Conservation (phyloP, 2,888 invertebrate species). For the Campoletis raptor region DNA sequence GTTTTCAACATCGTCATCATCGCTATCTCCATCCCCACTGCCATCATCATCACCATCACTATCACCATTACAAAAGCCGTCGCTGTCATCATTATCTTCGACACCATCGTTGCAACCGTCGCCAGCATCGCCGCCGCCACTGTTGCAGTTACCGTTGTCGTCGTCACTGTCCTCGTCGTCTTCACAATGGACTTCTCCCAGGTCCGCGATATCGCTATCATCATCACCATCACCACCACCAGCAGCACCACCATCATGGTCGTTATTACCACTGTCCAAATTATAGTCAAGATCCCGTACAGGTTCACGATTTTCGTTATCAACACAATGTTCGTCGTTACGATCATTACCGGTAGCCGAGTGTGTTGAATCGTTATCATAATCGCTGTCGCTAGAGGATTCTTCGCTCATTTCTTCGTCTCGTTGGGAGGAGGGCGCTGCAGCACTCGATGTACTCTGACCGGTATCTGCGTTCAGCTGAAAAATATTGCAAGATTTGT, state of each 20-base stretch:
- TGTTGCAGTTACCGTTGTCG: too few relatives aligned
- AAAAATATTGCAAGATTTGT: background rate
- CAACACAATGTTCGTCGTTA: background rate
- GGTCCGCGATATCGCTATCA: background rate
- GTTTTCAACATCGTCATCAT: conserved; percentile 1
- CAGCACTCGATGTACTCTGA: conserved; percentile 2
- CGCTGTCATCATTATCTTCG: too few relatives aligned
- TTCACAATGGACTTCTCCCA: background rate
- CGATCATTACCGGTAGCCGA: background rate
- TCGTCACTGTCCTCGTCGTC: conserved; percentile 4
- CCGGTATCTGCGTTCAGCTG: background rate
- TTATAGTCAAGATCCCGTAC: conserved; percentile 6
- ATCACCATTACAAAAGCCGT: too few relatives aligned
- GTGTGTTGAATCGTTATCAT: background rate
- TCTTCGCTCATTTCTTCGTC: conserved; percentile 16
- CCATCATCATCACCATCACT: too few relatives aligned
- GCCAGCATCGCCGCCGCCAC: too few relatives aligned
- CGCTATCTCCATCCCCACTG: background rate
- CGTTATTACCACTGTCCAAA: conserved; percentile 13
- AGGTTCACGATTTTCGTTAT: background rate
- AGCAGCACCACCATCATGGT: background rate
- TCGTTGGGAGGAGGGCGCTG: conserved; percentile 3
- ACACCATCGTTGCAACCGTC: too few relatives aligned
- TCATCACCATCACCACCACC: conserved; percentile 2
- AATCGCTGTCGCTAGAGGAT: background rate